These are phyloP conservation scores for Microtus pennsylvanicus DNA, from an alignment of 2,113 vertebrate genomes.

Conservation along the genomic window DNA sequence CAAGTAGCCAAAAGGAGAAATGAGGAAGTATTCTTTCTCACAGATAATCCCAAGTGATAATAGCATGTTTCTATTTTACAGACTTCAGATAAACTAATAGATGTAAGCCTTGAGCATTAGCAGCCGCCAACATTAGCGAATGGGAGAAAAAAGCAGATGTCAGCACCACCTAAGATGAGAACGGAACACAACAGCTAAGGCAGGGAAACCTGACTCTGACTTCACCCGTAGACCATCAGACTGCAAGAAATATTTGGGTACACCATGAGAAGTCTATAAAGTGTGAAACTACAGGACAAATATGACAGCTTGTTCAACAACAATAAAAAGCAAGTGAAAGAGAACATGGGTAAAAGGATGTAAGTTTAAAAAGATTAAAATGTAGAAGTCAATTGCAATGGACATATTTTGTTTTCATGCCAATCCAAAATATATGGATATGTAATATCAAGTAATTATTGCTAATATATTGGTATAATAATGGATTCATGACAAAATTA, in stretches of 20 bases:
- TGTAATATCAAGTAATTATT: slow-evolving; percentile 8
- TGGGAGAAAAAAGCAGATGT: slow-evolving; percentile 42
- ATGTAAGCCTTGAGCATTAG: slow-evolving; percentile 24
- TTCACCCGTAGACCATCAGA: slow-evolving; percentile 34
- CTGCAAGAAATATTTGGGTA: slow-evolving; percentile 51
- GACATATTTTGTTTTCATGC: slow-evolving; percentile 4
- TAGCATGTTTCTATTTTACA: slow-evolving; percentile 46
- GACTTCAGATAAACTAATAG: slow-evolving; percentile 32
- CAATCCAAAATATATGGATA: slow-evolving; percentile 11
- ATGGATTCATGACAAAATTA: background rate
- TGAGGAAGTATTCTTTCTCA: background rate
- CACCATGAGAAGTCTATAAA: slow-evolving; percentile 18
- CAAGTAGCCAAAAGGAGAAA: slow-evolving; percentile 30
- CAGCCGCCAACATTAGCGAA: slow-evolving; percentile 39
- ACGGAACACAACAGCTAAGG: slow-evolving; percentile 7
- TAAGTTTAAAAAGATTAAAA: slow-evolving; percentile 50
- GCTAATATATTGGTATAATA: slow-evolving; percentile 11
- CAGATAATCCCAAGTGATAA: slow-evolving; percentile 23
- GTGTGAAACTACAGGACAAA: slow-evolving; percentile 48
- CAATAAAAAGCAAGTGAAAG: background rate
- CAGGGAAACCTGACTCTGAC: slow-evolving; percentile 47
- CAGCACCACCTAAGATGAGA: background rate
- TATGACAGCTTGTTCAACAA: background rate
- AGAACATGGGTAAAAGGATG: slow-evolving; percentile 37
- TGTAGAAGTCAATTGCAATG: background rate